Conservation (phyloP, 2,888 invertebrate species). For the Eulithis prunata region DNA sequence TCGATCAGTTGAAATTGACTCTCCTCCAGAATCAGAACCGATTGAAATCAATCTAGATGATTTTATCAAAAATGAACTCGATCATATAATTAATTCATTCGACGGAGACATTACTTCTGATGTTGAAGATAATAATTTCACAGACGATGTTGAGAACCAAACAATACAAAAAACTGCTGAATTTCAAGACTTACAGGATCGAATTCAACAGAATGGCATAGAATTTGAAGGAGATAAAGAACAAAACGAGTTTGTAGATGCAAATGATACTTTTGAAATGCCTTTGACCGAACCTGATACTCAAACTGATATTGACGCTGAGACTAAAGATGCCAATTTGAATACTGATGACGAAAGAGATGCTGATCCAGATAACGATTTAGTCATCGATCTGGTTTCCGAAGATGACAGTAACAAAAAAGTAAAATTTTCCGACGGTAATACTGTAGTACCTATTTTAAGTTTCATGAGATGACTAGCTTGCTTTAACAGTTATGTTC, state of each 20-base stretch:
- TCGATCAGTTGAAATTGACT: conserved; percentile 8
- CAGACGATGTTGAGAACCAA: conserved; percentile 9
- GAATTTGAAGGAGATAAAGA: conserved; percentile 13
- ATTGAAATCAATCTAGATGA: conserved; percentile 17
- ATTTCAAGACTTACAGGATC: neutral
- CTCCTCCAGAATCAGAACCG: neutral
- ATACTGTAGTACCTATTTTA: conserved; percentile 47
- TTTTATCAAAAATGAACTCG: conserved; percentile 43
- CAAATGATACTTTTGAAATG: conserved; percentile 24
- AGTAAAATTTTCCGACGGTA: conserved; percentile 72
- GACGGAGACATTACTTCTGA: conserved; percentile 12
- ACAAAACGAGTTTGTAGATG: conserved; percentile 29
- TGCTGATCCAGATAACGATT: conserved; percentile 37
- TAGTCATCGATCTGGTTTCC: conserved; percentile 41
- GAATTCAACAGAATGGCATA: too few species aligned
- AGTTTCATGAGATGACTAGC: neutral
- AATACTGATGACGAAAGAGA: conserved; percentile 22
- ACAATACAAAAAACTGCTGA: conserved; percentile 5
- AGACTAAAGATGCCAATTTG: conserved; percentile 5
- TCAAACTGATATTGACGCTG: neutral
- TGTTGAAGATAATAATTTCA: conserved; percentile 12
- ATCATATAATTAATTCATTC: conserved; percentile 13
- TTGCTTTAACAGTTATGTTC: too few species aligned
- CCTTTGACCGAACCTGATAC: conserved; percentile 8
- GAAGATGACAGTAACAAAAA: conserved; percentile 57